Conservation (phyloP, 2,113 vertebrate genomes). For the Phyllopteryx taeniolatus region DNA sequence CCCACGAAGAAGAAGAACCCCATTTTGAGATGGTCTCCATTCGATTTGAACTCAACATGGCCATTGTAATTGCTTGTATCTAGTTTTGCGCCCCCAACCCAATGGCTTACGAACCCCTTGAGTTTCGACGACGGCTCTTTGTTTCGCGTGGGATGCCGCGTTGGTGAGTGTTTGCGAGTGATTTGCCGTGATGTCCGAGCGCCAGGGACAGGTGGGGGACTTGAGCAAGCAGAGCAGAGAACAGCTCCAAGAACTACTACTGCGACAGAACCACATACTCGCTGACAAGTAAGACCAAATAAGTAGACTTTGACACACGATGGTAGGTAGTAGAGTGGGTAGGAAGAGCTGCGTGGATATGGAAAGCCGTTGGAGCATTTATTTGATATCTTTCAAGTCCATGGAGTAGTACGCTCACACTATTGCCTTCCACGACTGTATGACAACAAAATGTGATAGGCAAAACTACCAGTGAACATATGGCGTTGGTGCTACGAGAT, state of each 20-base stretch:
- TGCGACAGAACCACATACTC: slow-evolving; percentile 83
- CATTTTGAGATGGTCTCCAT: slow-evolving; percentile 30
- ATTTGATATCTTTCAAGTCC: neutral
- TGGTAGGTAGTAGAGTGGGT: neutral
- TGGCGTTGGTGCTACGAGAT: no score
- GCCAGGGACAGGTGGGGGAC: slow-evolving; percentile 66
- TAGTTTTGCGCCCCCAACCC: no score
- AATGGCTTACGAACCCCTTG: no score
- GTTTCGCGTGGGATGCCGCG: neutral
- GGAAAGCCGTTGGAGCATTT: neutral
- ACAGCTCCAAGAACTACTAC: slow-evolving; percentile 83
- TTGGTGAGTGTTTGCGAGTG: slow-evolving; percentile 6
- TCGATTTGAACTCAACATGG: slow-evolving; percentile 5
- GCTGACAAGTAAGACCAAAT: slow-evolving; percentile 78
- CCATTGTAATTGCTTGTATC: neutral
- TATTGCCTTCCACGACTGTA: no score
- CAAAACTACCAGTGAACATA: no score
- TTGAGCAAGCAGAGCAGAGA: slow-evolving; percentile 69
- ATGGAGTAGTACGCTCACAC: neutral
- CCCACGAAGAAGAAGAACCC: slow-evolving; percentile 25
- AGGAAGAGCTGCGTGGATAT: neutral
- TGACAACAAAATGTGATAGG: no score
- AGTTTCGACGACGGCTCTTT: neutral
- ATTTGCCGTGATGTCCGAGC: slow-evolving; percentile 62
- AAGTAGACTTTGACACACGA: neutral